These are phyloP conservation scores for Aplysina aerophoba DNA, from an alignment of 37 sponge, comb jelly and placozoan species.

Conservation along the genomic window DNA sequence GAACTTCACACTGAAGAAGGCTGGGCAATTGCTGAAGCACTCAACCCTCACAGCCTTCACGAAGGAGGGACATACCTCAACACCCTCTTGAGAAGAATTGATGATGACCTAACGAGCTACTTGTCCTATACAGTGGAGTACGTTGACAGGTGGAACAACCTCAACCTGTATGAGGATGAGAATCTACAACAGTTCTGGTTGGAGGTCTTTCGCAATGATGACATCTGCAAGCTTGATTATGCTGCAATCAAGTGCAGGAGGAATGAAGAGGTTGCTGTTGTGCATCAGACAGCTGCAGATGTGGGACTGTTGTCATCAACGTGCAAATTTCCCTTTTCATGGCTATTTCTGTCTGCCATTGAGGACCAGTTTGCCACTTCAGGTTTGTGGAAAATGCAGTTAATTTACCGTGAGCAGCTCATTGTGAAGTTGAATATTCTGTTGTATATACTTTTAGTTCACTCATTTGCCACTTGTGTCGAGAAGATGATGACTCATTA, in stretches of 20 bases:
- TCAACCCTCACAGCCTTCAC: conserved; percentile 57
- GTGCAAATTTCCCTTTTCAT: conserved; percentile 86
- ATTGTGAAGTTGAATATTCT: no score
- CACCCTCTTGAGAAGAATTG: conserved; percentile 50
- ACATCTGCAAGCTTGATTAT: conserved; percentile 38
- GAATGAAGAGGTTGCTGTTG: conserved; percentile 13
- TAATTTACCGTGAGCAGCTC: no score
- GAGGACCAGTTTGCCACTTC: conserved; percentile 45
- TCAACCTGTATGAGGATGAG: conserved; percentile 39
- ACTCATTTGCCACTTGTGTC: no score
- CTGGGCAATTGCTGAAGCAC: conserved; percentile 69
- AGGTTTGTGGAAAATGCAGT: no score
- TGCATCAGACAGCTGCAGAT: neutral
- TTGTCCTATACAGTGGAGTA: conserved; percentile 67
- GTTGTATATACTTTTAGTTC: no score
- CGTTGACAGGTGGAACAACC: conserved; percentile 66
- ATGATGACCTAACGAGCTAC: conserved; percentile 55
- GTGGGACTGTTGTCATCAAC: neutral
- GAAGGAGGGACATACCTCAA: conserved; percentile 71
- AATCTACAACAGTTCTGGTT: conserved; percentile 50
- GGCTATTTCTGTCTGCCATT: conserved; percentile 73
- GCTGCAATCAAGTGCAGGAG: neutral
- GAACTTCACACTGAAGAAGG: no score
- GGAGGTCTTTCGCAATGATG: conserved; percentile 37
- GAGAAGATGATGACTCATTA: no score